A percentile compares a stretch with the other conserved stretches of the same genome.
Evolutionary conservation across 2,113 vertebrate species (phyloP).

Genomic region (Edolisoma coerulescens): DNA sequence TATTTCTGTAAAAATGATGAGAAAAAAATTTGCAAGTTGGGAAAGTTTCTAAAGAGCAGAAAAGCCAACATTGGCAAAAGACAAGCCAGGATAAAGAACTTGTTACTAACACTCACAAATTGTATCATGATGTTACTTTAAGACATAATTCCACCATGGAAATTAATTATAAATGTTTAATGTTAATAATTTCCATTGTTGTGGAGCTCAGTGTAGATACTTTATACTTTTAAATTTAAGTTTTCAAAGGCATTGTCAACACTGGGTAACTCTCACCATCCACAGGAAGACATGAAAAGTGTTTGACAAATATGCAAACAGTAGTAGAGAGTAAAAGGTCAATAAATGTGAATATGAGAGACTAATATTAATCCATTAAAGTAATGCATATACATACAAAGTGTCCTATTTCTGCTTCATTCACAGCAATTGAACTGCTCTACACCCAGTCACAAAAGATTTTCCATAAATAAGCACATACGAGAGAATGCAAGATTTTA

Average conservation of each 20-base stretch:
- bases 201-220: not conserved
- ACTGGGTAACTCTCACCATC: not conserved
- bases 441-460: not conserved
- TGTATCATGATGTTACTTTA: not conserved
- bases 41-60: not conserved
- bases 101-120: not conserved
- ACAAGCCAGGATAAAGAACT: not conserved
- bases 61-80: not conserved
- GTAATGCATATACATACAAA: not conserved
- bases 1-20: not conserved
- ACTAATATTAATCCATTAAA: not conserved
- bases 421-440: not conserved
- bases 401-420: not conserved
- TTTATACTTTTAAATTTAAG: not conserved
- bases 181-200: not conserved
- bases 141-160: not conserved
- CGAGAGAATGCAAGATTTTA: not conserved
- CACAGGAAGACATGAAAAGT: not conserved
- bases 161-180: not conserved
- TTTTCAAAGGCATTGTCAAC: not conserved
- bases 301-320: not conserved
- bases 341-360: not conserved
- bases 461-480: not conserved
- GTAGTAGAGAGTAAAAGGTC: not conserved
- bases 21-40: not conserved